A percentile compares a stretch with the other conserved stretches of the same genome.
Conservation (phyloP, 2,888 invertebrate species). For the Hirtodrosophila histrioides region DNA sequence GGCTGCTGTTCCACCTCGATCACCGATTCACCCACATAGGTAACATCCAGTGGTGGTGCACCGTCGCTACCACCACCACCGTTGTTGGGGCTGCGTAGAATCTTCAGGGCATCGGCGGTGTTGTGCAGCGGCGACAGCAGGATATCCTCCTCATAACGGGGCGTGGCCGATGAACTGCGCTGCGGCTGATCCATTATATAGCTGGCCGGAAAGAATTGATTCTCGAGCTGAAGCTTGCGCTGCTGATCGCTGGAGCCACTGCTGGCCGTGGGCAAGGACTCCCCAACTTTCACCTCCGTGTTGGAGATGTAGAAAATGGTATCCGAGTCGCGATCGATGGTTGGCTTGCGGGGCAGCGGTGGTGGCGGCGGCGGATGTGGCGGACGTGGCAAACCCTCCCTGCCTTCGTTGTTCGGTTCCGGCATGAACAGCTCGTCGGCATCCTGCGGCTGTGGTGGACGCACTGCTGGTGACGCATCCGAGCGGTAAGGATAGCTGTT, state of each 20-base stretch:
- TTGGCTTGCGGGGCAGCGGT: conserved; percentile 61
- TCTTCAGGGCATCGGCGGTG: conserved; percentile 81
- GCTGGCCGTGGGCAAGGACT: conserved; percentile 79
- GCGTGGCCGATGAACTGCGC: conserved; percentile 19
- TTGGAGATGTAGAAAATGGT: conserved; percentile 85
- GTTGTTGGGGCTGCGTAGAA: conserved; percentile 64
- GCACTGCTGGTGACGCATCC: conserved; percentile 51
- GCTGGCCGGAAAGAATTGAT: conserved; percentile 83
- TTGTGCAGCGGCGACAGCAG: conserved; percentile 81
- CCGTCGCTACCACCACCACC: conserved; percentile 41
- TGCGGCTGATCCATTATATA: conserved; percentile 65
- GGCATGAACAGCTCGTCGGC: conserved; percentile 82
- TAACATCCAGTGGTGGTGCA: conserved; percentile 82
- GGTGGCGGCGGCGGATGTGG: conserved; percentile 73
- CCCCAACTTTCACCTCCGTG: conserved; percentile 84
- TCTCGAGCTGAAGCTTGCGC: conserved; percentile 78
- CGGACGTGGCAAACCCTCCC: conserved; percentile 39
- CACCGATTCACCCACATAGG: conserved; percentile 84
- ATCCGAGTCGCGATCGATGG: conserved; percentile 83
- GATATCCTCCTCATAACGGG: conserved; percentile 83
- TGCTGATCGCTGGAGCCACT: conserved; percentile 33
- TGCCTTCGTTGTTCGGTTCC: conserved; percentile 50
- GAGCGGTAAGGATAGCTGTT: conserved; percentile 66
- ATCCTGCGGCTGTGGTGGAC: conserved; percentile 55
- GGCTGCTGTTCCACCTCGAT: conserved; percentile 84